Percentiles rank a stretch among this genome's conserved stretches.
These are phyloP conservation scores for Lytechinus pictus DNA, from an alignment of 35 echinoderm and acorn worm species.

Conservation along the genomic window DNA sequence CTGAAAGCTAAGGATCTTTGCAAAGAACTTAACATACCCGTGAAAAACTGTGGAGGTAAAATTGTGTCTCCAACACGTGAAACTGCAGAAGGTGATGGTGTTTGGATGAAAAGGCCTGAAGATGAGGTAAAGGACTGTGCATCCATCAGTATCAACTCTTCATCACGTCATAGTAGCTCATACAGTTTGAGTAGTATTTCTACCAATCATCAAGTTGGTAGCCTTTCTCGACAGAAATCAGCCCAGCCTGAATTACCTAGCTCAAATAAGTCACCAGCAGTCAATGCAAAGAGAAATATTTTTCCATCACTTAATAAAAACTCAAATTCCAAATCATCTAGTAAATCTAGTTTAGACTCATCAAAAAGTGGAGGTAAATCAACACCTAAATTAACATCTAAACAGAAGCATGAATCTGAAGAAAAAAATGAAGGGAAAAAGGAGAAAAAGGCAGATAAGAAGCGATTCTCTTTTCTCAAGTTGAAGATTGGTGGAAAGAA, in stretches of 20 bases:
- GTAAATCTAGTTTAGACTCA: conserved; percentile 48
- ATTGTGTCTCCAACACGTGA: conserved; percentile 78
- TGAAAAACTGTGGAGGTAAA: conserved; percentile 89
- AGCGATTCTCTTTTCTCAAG: conserved; percentile 94
- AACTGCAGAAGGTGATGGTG: conserved; percentile 52
- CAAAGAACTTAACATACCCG: conserved; percentile 80
- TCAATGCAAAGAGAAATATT: neutral
- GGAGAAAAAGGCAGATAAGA: conserved; percentile 88
- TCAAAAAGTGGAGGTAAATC: conserved; percentile 48
- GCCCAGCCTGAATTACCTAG: conserved; percentile 28
- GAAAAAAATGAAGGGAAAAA: conserved; percentile 56
- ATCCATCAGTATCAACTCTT: conserved; percentile 11
- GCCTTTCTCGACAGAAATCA: conserved; percentile 52
- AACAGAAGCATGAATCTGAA: conserved; percentile 64
- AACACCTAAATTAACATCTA: conserved; percentile 31
- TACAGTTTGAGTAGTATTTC: conserved; percentile 51
- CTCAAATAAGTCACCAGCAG: neutral
- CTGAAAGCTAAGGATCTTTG: conserved; percentile 75
- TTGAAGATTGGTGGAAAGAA: conserved; percentile 87
- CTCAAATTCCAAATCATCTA: conserved; percentile 43
- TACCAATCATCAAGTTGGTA: conserved; percentile 46
- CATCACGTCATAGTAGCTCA: conserved; percentile 46
- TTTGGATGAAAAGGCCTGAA: conserved; percentile 90
- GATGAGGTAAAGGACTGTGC: neutral
- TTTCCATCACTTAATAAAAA: conserved; percentile 50